Conservation (phyloP, 2,797 vertebrate species). For the Darevskia mixta region DNA sequence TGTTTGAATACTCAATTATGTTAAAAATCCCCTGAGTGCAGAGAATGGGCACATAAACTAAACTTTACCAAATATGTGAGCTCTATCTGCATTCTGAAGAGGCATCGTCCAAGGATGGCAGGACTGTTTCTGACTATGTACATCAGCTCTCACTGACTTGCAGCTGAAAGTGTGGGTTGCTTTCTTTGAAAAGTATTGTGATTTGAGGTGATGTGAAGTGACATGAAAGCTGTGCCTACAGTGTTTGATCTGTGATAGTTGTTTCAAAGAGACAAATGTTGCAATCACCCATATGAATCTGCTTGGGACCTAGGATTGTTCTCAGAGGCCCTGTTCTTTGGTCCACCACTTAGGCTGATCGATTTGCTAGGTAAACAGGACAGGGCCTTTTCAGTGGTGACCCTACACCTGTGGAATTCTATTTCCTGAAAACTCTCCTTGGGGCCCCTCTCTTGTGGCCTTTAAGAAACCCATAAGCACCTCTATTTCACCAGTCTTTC, state of each 20-base stretch:
- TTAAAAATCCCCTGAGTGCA: background rate
- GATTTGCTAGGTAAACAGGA: background rate
- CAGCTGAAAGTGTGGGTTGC: background rate
- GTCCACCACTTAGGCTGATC: background rate
- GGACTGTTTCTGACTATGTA: background rate
- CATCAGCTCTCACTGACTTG: background rate
- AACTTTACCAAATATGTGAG: background rate
- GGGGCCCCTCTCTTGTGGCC: too few species aligned
- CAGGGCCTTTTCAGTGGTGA: background rate
- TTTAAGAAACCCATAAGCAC: too few species aligned
- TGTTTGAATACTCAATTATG: background rate
- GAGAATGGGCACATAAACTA: background rate
- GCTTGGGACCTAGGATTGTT: background rate
- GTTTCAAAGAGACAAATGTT: background rate
- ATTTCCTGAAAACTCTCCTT: background rate
- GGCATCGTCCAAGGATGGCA: background rate
- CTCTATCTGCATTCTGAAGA: background rate
- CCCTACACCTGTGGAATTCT: background rate
- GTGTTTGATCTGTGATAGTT: background rate
- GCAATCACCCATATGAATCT: background rate
- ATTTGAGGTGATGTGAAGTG: background rate
- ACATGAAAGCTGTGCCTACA: background rate
- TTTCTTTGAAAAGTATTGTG: background rate
- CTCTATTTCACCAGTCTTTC: too few species aligned
- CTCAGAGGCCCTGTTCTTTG: background rate